Percentiles rank a stretch among this genome's conserved stretches.
phyloP scores from a whole-genome alignment of 2,797 vertebrate genomes.

The Danionella dracula region DNA sequence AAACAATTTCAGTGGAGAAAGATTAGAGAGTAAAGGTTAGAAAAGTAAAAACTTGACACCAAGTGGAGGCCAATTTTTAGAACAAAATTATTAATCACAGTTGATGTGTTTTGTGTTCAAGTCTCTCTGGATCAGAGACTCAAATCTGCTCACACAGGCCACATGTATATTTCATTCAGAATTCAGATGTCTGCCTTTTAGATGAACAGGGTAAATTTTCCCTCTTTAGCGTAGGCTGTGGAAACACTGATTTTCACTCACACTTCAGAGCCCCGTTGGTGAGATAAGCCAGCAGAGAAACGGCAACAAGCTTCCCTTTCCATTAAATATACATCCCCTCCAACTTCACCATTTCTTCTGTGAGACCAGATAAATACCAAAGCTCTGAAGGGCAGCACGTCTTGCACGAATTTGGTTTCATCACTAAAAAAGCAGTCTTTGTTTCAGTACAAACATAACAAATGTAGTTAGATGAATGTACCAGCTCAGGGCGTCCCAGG shows the following conservation, averaged over 20 bases:
- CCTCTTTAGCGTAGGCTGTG: slow-evolving; percentile 51
- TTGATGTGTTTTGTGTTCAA: no score
- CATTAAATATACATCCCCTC: slow-evolving; percentile 58
- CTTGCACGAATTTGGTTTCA: slow-evolving; percentile 13
- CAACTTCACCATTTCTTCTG: slow-evolving; percentile 31
- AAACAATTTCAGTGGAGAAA: not conserved
- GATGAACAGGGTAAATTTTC: slow-evolving; percentile 44
- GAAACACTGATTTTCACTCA: slow-evolving; percentile 65
- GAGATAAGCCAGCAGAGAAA: slow-evolving; percentile 42
- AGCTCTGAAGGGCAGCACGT: not conserved
- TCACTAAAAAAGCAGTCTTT: slow-evolving; percentile 19
- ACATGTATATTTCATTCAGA: slow-evolving; percentile 65
- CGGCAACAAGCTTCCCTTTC: slow-evolving; percentile 30
- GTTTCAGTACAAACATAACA: slow-evolving; percentile 28
- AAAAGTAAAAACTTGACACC: not conserved
- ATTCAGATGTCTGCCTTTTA: slow-evolving; percentile 30
- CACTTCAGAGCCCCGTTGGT: slow-evolving; percentile 55
- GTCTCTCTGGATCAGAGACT: no score
- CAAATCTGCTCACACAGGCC: no score
- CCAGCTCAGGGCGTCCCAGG: not conserved
- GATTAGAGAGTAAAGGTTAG: not conserved
- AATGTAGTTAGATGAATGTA: slow-evolving; percentile 26
- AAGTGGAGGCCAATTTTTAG: no score
- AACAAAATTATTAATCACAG: no score
- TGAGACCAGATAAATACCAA: not conserved